A percentile compares a stretch with the other conserved stretches of the same genome.
phyloP scores from a whole-genome alignment of 2,113 vertebrate species.

The Gymnarchus niloticus region DNA sequence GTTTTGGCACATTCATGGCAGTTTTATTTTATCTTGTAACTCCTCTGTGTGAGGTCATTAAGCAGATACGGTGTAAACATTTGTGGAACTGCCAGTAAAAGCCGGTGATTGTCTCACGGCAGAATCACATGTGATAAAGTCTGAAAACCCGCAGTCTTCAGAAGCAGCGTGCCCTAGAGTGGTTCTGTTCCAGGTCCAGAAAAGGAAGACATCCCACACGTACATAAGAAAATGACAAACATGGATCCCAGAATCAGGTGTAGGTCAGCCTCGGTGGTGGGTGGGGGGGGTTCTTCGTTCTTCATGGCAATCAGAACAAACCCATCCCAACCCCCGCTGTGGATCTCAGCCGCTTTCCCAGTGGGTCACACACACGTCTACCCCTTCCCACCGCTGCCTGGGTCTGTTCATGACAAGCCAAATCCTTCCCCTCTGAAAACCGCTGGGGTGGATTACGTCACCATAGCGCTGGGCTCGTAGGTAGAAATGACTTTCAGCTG shows the following conservation, averaged over 20 bases:
- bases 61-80: too few species aligned
- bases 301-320: background rate
- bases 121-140: background rate
- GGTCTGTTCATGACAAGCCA: background rate
- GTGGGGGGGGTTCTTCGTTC: background rate
- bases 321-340: background rate
- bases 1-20: too few species aligned
- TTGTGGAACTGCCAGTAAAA: too few species aligned
- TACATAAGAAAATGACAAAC: too few species aligned
- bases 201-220: background rate
- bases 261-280: too few species aligned
- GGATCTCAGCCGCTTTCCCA: background rate
- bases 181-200: background rate
- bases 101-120: too few species aligned
- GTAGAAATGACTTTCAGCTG: constrained; percentile 70
- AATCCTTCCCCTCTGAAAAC: background rate
- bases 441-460: constrained; percentile 37
- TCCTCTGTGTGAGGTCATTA: too few species aligned
- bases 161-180: background rate
- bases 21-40: too few species aligned
- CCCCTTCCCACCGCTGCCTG: background rate
- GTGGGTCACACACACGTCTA: background rate
- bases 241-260: too few species aligned
- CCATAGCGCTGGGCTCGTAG: constrained; percentile 41
- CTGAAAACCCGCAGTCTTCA: too few species aligned